Conservation (phyloP, 2,797 vertebrate genomes). For the Darevskia nairensis region DNA sequence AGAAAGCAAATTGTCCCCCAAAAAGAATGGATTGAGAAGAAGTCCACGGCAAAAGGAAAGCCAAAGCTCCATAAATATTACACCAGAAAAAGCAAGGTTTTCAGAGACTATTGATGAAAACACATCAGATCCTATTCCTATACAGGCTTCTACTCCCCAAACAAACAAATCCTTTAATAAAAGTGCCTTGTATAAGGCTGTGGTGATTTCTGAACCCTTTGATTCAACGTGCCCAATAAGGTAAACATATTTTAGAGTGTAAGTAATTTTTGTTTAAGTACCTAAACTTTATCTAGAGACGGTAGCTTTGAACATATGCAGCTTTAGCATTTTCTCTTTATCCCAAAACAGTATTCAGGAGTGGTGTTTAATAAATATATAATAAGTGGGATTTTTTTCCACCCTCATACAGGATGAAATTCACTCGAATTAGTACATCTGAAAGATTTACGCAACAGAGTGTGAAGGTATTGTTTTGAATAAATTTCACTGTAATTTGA, state of each 20-base stretch:
- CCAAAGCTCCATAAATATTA: conserved; percentile 44
- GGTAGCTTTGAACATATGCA: background rate
- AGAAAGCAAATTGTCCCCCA: conserved; percentile 47
- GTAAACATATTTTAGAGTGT: conserved; percentile 72
- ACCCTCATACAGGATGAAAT: conserved; percentile 86
- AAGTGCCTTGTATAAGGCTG: conserved; percentile 82
- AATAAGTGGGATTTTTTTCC: conserved; percentile 29
- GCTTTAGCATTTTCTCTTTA: background rate
- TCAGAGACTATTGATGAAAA: conserved; percentile 47
- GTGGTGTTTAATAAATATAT: background rate
- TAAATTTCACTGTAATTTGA: background rate
- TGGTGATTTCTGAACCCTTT: conserved; percentile 83
- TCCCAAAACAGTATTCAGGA: no score
- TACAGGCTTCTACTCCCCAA: conserved; percentile 81
- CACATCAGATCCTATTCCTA: conserved; percentile 36
- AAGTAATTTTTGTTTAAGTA: background rate
- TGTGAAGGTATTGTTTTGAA: conserved; percentile 79
- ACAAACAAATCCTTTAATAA: conserved; percentile 65
- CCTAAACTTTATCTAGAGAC: background rate
- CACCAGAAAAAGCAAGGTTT: conserved; percentile 53
- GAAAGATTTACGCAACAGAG: conserved; percentile 74
- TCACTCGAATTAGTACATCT: conserved; percentile 82
- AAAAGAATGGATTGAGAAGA: conserved; percentile 67
- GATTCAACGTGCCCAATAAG: conserved; percentile 89
- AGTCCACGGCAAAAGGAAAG: conserved; percentile 74